Base-by-base conservation (phyloP, 1,140 invertebrate species). In the Asobara japonica region DNA sequence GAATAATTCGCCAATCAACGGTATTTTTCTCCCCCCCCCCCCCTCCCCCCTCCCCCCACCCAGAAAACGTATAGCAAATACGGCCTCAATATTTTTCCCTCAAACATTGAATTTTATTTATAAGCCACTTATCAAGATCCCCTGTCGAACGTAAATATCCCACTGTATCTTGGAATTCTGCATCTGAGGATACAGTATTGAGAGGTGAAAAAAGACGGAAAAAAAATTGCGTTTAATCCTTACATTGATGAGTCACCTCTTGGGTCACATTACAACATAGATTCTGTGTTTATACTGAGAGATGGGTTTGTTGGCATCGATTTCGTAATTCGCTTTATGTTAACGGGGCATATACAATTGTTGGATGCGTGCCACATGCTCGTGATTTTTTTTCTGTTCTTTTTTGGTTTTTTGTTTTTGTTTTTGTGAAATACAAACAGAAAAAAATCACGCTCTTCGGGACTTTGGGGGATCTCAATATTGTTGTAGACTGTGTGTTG, bases 141-240 rank as follows among this genome's bases (percentile, higher is more conserved):
- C 25, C 18, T 60, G 51, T 60, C 51, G 51, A 60, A 60, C 51
- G 22, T 60, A 60, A 60, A 60, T 60, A 60, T 60, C 20, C 51
- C 41, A 45, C 5, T 38, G 36, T 10, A 38, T 45, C 41, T 13
- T 7, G 41, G 41, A 45, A 45, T 45, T 45, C 51, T 60, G 22
- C 22, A 27, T 25, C n/a, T 29, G 27, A 27, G 8, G 51, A 20
- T 20, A 25, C n/a, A 8, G 13, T 27, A 8, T n/a, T 60, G 51
- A 3, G 11, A 60, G n/a, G 27, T 60, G 51, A 8, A 38, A 38
- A 38, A 38, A 36, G 5, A 7, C 33, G n/a, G n/a, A n/a, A n/a
- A n/a, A n/a, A n/a, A n/a, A n/a, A n/a, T n/a, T 45, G n/a, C 41
- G n/a, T 45, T 45, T 45, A 16, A 45, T 45, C 41, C 41, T 45